Evolutionary conservation across 53 echinoderm and acorn worm species (phyloP), one percentile per base, ranked within the genome.

Genomic region (Hippasteria phrygiana): DNA sequence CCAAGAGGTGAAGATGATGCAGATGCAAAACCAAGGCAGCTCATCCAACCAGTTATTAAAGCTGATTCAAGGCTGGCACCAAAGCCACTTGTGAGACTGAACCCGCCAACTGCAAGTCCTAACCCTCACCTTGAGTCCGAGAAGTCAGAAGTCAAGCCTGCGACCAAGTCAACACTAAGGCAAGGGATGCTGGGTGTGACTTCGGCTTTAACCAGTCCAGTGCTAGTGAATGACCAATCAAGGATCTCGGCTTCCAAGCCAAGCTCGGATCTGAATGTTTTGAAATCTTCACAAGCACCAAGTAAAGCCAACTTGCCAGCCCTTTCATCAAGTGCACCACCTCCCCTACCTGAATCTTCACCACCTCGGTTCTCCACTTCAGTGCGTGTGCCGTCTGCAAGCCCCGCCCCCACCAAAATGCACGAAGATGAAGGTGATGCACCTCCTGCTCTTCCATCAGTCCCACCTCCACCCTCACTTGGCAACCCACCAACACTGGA

Each of bases 151-250:
- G 77, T 45, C 1, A 51, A 37, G 41, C 32, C 88, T 36, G 16
- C 84, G 38, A 67, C 74, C 26, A 70, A 89, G 29, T 69, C 89
- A 41, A 83, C 83, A 53, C 35, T 89, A 18, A 83, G 83, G 42
- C 53, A 65, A 36, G 92, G 83, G 27, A 53, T 92, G 46, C 39
- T 74, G 71, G 12, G 70, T 48, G 92, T 88, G 22, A 67, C 92
- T 1, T 45, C 77, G 10, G 45, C 71, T 2, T 36, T 71, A 22
- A 71, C 69, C 70, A 71, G 85, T 51, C 85, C 85, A 37, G 38
- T 85, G 32, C 66, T 82, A 46, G 82, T 28, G 26, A 43, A 82
- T 6, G 17, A 82, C 47, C 63, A 82, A 17, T 43, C 53, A 1
- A 70, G 42, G 26, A 36, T 28, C 46, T 41, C n/a, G n/a, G n/a